phyloP scores from a whole-genome alignment of 2,888 invertebrate species.

The Zaprionus bogoriensis region DNA sequence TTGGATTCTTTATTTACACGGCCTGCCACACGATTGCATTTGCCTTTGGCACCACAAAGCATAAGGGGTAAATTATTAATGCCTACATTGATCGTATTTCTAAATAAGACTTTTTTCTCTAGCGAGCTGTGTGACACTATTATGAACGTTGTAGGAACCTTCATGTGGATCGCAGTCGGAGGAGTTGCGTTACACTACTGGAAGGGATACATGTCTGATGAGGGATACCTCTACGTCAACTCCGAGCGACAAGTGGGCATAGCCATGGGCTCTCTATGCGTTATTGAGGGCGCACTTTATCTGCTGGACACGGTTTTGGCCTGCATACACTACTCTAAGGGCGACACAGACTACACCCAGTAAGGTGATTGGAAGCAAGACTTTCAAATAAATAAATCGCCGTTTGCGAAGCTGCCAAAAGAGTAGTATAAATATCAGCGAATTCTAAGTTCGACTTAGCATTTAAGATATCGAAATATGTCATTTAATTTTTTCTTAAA shows the following conservation, averaged over 20 bases:
- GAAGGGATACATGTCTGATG: constrained; percentile 92
- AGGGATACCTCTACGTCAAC: constrained; percentile 89
- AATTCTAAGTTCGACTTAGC: constrained; percentile 75
- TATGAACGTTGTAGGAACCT: constrained; percentile 93
- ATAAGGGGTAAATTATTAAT: constrained; percentile 86
- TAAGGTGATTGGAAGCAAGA: constrained; percentile 20
- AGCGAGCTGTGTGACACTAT: constrained; percentile 91
- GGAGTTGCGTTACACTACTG: constrained; percentile 94
- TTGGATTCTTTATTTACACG: constrained; percentile 94
- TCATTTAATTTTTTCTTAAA: background rate
- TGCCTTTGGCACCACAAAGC: constrained; percentile 90
- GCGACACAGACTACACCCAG: constrained; percentile 80
- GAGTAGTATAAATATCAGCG: constrained; percentile 35
- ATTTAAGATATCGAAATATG: constrained; percentile 34
- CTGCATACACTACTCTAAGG: constrained; percentile 89
- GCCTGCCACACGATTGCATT: constrained; percentile 89
- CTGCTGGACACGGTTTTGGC: constrained; percentile 91
- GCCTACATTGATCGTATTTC: background rate
- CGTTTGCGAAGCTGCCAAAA: constrained; percentile 43
- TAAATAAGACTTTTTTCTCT: background rate
- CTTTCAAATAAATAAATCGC: background rate
- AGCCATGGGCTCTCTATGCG: constrained; percentile 91
- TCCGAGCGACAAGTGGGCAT: constrained; percentile 92
- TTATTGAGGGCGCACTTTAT: constrained; percentile 91
- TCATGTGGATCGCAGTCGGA: constrained; percentile 93